Base-by-base conservation (phyloP, 2,888 invertebrate species). In the Volucella bombylans region DNA sequence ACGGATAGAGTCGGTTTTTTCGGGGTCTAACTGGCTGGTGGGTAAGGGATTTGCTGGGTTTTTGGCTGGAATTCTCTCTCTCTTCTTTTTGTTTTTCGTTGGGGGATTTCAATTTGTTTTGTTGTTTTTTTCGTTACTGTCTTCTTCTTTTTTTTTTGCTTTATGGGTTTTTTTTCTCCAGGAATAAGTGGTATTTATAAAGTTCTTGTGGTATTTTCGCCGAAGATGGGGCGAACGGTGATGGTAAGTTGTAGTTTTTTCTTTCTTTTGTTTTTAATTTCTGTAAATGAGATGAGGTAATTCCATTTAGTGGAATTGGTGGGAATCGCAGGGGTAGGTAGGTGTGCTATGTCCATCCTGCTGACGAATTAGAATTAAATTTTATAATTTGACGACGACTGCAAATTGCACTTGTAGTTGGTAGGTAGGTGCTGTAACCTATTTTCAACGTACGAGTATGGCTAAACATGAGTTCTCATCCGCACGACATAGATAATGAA, bases 181-280 rank as follows among this genome's bases (percentile, higher is more conserved):
- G 10, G 12, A 31, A 15, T 54, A 43, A 59, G 47, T 74, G 65
- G 65, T 71, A 74, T 65, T 74, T 61, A 73, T 65, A 71, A 65
- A 68, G 74, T 79, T 83, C 74, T 83, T 79, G 69, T 83, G 82
- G 82, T 61, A 65, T 74, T 71, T 65, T 79, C 43, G 15, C 10
- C 78, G 77, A n/a, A n/a, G n/a, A 69, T 78, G 52, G 62, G 0
- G 0, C 14, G 55, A 45, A 62, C 68, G 67, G 62, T 72, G 73
- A 78, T 50, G 57, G 65, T 38, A 47, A 15, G 38, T 45, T 72
- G 23, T 41, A 1, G 31, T 31, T 6, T 31, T 12, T 57, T 54
- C 38, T 12, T 23, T 23, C 18, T 23, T 23, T 18, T 49, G 39
- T 18, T 55, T 65, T 45, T 18, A 23, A 31, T 38, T 41, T 39